phyloP scores from a whole-genome alignment of 1,140 invertebrate genomes.

The Bombus polaris region DNA sequence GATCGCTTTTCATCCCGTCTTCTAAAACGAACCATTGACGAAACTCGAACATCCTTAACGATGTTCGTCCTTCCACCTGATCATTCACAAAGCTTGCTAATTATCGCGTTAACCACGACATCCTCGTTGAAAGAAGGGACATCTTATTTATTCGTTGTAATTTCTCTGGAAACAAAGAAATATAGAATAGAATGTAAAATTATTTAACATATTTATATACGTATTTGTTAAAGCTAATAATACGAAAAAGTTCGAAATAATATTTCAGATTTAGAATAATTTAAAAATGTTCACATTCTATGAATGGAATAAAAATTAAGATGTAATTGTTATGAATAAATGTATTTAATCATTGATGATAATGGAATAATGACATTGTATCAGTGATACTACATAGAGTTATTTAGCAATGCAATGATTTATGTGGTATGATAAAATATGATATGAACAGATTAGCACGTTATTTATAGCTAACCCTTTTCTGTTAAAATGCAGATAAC shows the following conservation, averaged over 20 bases:
- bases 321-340: not conserved
- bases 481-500: no score
- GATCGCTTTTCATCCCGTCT: conserved; percentile 15
- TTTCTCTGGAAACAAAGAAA: not conserved
- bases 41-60: conserved; percentile 37
- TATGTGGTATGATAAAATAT: no score
- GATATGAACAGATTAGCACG: no score
- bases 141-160: conserved; percentile 45
- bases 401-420: no score
- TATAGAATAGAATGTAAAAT: not conserved
- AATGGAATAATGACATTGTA: not conserved
- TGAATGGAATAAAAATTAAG: not conserved
- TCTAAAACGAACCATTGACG: conserved; percentile 29
- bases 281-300: not conserved
- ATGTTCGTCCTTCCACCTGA: conserved; percentile 24
- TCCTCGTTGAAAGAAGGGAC: not conserved
- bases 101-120: conserved; percentile 11
- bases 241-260: no score
- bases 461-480: no score
- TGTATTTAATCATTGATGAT: not conserved
- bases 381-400: conserved; percentile 14
- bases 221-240: no score
- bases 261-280: not conserved
- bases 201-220: no score
- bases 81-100: conserved; percentile 34